Evolutionary conservation across 2,797 vertebrate genomes (phyloP).

Genomic region (Rhinichthys osculus): DNA sequence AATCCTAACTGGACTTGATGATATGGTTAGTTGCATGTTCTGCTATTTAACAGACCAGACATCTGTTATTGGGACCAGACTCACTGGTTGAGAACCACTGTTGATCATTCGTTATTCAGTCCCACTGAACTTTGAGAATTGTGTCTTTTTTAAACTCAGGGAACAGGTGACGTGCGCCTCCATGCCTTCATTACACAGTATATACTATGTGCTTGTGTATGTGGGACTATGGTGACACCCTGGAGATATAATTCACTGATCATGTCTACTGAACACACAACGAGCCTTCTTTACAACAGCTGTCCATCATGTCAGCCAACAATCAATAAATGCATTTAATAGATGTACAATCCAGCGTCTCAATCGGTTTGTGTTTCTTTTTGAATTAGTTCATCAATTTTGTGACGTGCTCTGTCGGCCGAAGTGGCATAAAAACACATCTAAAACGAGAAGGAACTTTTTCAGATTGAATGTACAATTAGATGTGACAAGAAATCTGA

Average conservation of each 20-base stretch:
- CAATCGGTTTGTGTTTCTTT: not conserved
- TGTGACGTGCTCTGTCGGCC: not conserved
- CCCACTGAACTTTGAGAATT: not conserved
- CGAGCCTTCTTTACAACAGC: not conserved
- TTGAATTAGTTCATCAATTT: not conserved
- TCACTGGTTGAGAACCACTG: not conserved
- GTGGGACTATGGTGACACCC: constrained; percentile 6
- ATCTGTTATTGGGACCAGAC: not conserved
- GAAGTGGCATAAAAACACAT: no score
- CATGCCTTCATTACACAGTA: constrained; percentile 16
- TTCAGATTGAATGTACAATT: no score
- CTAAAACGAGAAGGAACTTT: no score
- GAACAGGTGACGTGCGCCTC: constrained; percentile 37
- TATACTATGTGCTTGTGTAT: constrained; percentile 26
- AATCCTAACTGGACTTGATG: not conserved
- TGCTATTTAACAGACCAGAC: not conserved
- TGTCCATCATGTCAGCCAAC: constrained; percentile 20
- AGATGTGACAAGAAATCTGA: no score
- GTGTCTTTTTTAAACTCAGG: constrained; percentile 54
- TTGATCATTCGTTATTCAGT: not conserved
- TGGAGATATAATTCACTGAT: constrained; percentile 1
- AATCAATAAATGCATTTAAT: constrained; percentile 33
- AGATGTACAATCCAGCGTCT: not conserved
- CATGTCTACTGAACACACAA: constrained; percentile 26
- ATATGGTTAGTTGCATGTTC: not conserved